Percentiles rank a stretch among this genome's conserved stretches.
Evolutionary conservation across 2,797 vertebrate species (phyloP).

Genomic region (Austrolebias charrua): DNA sequence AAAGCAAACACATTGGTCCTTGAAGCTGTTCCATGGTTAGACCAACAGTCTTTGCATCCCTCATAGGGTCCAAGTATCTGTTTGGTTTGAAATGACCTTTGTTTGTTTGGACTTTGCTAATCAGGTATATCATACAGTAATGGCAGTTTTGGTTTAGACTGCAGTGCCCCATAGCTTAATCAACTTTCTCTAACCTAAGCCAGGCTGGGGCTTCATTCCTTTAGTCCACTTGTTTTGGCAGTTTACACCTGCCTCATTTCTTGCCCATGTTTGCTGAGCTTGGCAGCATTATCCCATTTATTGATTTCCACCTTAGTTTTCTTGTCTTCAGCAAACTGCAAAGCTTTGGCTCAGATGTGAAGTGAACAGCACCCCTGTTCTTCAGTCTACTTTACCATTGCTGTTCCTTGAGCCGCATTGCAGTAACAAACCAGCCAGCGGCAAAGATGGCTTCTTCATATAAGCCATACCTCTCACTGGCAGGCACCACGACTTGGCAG

Average conservation of each 20-base stretch:
- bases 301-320: conserved; percentile 1
- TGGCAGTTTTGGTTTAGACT: background rate
- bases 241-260: background rate
- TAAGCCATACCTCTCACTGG: conserved; percentile 43
- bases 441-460: conserved; percentile 40
- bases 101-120: background rate
- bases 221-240: conserved; percentile 3
- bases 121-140: background rate
- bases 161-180: background rate
- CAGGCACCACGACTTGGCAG: conserved; percentile 56
- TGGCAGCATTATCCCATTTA: background rate
- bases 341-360: conserved; percentile 31
- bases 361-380: conserved; percentile 15
- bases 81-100: too few relatives aligned
- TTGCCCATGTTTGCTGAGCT: background rate
- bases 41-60: too few relatives aligned
- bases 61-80: too few relatives aligned
- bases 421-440: conserved; percentile 44
- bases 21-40: too few relatives aligned
- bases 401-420: conserved; percentile 37
- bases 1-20: too few relatives aligned
- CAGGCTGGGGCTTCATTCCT: background rate
- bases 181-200: background rate
- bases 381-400: background rate
- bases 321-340: background rate